Evolutionary conservation across 2,888 invertebrate genomes (phyloP), one percentile per base, ranked within the genome.

Genomic region (Caenorhabditis sp.): DNA sequence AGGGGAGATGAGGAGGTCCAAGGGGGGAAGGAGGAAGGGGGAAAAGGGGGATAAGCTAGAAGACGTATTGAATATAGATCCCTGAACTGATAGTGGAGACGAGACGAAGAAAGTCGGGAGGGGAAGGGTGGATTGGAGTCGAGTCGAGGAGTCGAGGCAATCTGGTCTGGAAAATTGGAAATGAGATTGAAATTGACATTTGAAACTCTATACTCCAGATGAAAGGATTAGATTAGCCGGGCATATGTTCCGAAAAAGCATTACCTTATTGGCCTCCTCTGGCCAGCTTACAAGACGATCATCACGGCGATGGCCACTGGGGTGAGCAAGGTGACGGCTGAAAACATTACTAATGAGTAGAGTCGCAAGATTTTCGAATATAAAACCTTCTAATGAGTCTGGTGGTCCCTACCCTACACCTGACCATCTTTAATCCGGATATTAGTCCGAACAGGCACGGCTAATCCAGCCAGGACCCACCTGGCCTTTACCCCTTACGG

Each of bases 1-100:
- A n/a, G n/a, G n/a, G n/a, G n/a, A n/a, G n/a, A n/a, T n/a, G n/a
- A n/a, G n/a, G n/a, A n/a, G n/a, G n/a, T n/a, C n/a, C n/a, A n/a
- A n/a, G n/a, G n/a, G n/a, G 51, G 24, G 15, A 40, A 37, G 28
- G 61, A 53, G 50, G 13, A 32, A 11, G 5, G n/a, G 5, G 11
- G 22, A 40, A n/a, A 40, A 28, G 9, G 24, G 24, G 32, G n/a
- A 47, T 22, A 56, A 28, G 47, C 32, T 68, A 53, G n/a, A 50
- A 22, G 32, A 56, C 13, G 58, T 15, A 11, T 55, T 35, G 50
- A 53, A 20, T 26, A 15, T 64, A 72, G 72, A 72, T 72, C 72
- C 72, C 72, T 72, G 72, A 72, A 72, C 58, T 72, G 72, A 72
- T 72, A 65, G 1, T 58, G 50, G 32, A 50, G 64, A n/a, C n/a